Percentiles rank a stretch among this genome's conserved stretches.
Evolutionary conservation across 2,888 invertebrate genomes (phyloP).

Genomic region (Strigamia maritima): DNA sequence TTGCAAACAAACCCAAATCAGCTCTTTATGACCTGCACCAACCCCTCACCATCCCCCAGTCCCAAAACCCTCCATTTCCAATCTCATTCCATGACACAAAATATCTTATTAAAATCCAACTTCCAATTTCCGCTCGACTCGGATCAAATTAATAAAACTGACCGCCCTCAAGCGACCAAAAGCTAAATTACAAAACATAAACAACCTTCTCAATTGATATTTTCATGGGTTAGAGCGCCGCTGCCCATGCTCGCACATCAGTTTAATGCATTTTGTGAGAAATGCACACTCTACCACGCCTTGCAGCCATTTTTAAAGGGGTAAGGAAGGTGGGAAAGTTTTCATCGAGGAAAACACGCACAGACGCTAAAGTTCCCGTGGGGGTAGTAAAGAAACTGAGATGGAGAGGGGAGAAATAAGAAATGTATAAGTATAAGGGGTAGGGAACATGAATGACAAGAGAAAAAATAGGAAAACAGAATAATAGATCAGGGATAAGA

Average conservation of each 20-base stretch:
- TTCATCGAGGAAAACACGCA: not conserved
- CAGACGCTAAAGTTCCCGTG: not conserved
- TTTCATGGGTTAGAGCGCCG: not conserved
- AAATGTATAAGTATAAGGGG: not conserved
- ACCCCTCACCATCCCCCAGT: not conserved
- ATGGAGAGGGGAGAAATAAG: not conserved
- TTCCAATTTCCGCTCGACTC: conserved; percentile 1
- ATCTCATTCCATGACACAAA: not conserved
- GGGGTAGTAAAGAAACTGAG: not conserved
- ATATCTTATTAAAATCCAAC: conserved; percentile 8
- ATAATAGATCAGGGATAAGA: not conserved
- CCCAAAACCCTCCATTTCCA: not conserved
- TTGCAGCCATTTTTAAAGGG: not conserved
- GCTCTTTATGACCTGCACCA: not conserved
- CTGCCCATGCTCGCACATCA: not conserved
- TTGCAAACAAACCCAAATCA: conserved; percentile 19
- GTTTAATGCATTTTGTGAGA: not conserved
- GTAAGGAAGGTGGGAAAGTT: not conserved
- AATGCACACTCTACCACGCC: not conserved
- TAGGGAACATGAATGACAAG: not conserved
- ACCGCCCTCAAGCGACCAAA: conserved; percentile 1
- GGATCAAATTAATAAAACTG: not conserved
- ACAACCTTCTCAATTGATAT: not conserved
- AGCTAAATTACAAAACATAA: not conserved
- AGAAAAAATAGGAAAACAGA: not conserved